phyloP scores from a whole-genome alignment of 53 echinoderm and acorn worm genomes.

The Mesocentrotus franciscanus region DNA sequence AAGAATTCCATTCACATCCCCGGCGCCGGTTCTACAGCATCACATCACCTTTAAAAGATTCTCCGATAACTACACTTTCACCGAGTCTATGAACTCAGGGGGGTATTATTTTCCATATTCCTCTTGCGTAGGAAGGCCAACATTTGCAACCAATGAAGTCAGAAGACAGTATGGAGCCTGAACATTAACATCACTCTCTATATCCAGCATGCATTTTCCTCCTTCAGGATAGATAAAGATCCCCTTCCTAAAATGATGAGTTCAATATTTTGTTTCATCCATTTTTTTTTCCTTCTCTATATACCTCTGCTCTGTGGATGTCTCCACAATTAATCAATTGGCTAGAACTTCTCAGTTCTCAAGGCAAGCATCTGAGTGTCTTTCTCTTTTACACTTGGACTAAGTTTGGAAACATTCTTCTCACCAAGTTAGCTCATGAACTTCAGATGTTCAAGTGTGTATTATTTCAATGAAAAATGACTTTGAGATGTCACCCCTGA shows the following conservation, averaged over 20 bases:
- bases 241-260: slow-evolving; percentile 48
- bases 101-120: slow-evolving; percentile 12
- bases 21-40: background rate
- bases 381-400: background rate
- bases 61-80: slow-evolving; percentile 2
- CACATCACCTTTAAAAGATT: slow-evolving; percentile 34
- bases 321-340: background rate
- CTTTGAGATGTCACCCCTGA: background rate
- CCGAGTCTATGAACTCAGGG: background rate
- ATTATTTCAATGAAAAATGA: background rate
- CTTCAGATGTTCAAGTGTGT: background rate
- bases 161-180: slow-evolving; percentile 38
- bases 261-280: slow-evolving; percentile 58
- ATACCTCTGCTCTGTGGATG: background rate
- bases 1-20: background rate
- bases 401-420: background rate
- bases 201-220: slow-evolving; percentile 24
- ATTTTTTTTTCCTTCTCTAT: background rate
- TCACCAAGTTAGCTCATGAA: background rate
- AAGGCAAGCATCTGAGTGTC: background rate
- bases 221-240: slow-evolving; percentile 36
- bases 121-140: slow-evolving; percentile 45
- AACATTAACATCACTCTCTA: slow-evolving; percentile 26
- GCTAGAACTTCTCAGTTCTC: background rate
- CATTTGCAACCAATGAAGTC: slow-evolving; percentile 53